Conservation (phyloP, 2,888 invertebrate species). For the Cenopis cana region DNA sequence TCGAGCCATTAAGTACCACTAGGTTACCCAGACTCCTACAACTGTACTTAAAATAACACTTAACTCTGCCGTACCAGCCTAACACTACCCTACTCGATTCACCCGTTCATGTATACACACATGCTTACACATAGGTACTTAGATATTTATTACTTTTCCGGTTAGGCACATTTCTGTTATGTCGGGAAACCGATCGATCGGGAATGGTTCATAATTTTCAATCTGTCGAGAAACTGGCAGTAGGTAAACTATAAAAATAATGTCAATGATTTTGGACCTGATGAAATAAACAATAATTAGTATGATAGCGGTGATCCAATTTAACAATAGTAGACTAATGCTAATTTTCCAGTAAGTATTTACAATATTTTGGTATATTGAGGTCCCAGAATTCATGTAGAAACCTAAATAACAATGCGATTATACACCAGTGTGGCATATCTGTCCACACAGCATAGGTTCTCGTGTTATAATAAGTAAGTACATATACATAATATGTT, state of each 20-base stretch:
- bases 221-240: not conserved
- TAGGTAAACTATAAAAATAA: not conserved
- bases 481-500: too few relatives aligned
- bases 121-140: not conserved
- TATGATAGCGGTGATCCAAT: not conserved
- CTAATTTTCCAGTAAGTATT: constrained; percentile 5
- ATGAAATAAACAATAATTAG: too few relatives aligned
- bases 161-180: not conserved
- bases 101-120: not conserved
- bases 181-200: too few relatives aligned
- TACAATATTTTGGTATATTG: constrained; percentile 20
- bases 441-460: not conserved
- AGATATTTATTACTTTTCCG: not conserved
- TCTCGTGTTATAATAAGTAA: not conserved
- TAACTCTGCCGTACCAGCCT: not conserved
- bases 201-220: too few relatives aligned
- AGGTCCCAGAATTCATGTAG: constrained; percentile 20
- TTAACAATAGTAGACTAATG: not conserved
- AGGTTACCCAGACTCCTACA: not conserved
- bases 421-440: not conserved
- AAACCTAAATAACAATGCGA: constrained; percentile 25
- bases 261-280: not conserved
- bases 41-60: not conserved
- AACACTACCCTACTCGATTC: not conserved
- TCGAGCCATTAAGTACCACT: too few relatives aligned